phyloP scores from a whole-genome alignment of 1,140 invertebrate genomes.

The Chionoecetes opilio region DNA sequence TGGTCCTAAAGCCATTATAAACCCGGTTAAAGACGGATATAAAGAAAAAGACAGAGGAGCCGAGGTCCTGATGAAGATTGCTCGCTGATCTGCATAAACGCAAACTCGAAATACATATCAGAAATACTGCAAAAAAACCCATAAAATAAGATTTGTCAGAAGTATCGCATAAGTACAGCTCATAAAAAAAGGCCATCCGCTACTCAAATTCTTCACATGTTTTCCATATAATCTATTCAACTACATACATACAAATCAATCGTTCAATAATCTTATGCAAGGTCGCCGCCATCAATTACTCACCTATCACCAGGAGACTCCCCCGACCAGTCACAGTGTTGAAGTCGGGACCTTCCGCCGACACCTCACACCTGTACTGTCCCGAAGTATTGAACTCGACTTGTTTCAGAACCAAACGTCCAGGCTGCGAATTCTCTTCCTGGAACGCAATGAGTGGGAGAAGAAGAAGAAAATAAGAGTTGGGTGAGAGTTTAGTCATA shows the following conservation, averaged over 20 bases:
- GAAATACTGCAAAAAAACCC: too few species aligned
- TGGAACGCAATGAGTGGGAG: slow-evolving; percentile 1
- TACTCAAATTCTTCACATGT: neutral
- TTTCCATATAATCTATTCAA: too few species aligned
- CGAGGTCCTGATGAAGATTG: too few species aligned
- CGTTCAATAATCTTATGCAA: too few species aligned
- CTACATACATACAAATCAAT: too few species aligned
- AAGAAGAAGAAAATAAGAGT: neutral
- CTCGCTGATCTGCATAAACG: too few species aligned
- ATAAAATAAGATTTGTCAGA: too few species aligned
- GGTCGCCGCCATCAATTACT: neutral
- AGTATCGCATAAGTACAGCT: too few species aligned
- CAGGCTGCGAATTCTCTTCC: slow-evolving; percentile 62
- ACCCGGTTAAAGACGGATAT: neutral
- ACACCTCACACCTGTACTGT: slow-evolving; percentile 81
- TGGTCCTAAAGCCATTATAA: neutral
- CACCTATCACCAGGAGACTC: slow-evolving; percentile 78
- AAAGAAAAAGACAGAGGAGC: too few species aligned
- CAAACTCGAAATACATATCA: too few species aligned
- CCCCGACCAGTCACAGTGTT: slow-evolving; percentile 77
- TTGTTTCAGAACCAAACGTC: slow-evolving; percentile 65
- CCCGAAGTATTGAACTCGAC: slow-evolving; percentile 79
- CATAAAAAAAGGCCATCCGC: too few species aligned
- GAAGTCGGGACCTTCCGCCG: slow-evolving; percentile 80
- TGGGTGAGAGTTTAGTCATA: neutral